Evolutionary conservation across 2,113 vertebrate species (phyloP), one percentile per base, ranked within the genome.

Genomic region (Axis porcinus): DNA sequence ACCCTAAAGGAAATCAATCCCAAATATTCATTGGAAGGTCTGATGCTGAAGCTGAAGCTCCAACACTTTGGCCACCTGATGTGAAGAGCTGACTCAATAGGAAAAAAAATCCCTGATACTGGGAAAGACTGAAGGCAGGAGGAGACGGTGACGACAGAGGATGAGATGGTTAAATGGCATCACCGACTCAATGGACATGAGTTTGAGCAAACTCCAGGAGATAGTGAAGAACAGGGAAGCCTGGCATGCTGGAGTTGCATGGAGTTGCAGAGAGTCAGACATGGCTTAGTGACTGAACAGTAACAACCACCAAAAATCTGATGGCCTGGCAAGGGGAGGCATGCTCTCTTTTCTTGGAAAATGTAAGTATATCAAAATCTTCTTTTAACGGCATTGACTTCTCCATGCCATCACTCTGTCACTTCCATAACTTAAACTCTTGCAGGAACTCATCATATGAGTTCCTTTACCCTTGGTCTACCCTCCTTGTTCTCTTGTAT

Each of bases 361-460:
- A 86, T 21, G 0, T 36, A 85, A 54, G 27, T 30, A 15, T 40
- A 40, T 76, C 23, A 40, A 50, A 86, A 27, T 55, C 36, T 40
- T 33, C 76, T 78, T 43, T 21, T 67, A 54, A 30, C 11, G 7
- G 40, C 89, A 86, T 0, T 50, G 82, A 62, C 54, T 25, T 74
- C 67, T 89, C 27, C 1, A 3, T 14, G 27, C 9, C 30, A 45
- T 28, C n/a, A 23, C 16, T n/a, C 16, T n/a, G 23, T 54, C 54
- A 74, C 27, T 30, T 83, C 45, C 17, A 7, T 14, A 60, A 47
- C 67, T 57, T 43, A 45, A n/a, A 55, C 74, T 23, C n/a, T 12
- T 6, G 0, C 2, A 0, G 30, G 40, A 64, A 23, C 36, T 28
- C 36, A 57, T 43, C 10, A 19, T 10, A 3, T 1, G 28, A 36